Percentiles rank a stretch among this genome's conserved stretches.
Conservation (phyloP, 2,113 vertebrate genomes). For the Gadus chalcogrammus region DNA sequence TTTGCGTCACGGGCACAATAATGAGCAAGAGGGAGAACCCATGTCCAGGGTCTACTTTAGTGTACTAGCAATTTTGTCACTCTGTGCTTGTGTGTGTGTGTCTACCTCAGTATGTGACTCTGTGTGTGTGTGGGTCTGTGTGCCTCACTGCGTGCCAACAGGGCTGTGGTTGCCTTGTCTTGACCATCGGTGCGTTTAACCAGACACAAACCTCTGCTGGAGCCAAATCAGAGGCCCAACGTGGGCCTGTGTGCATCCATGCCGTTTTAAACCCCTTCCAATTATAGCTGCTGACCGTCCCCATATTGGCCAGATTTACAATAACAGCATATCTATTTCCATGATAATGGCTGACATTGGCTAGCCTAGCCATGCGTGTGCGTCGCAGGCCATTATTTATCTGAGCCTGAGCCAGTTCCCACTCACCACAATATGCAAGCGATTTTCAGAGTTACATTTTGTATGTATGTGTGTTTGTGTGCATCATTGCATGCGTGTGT, state of each 20-base stretch:
- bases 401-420: conserved; percentile 44
- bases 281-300: conserved; percentile 61
- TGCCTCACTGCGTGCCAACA: conserved; percentile 55
- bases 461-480: conserved; percentile 9
- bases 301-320: conserved; percentile 66
- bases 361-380: conserved; percentile 68
- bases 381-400: conserved; percentile 50
- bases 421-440: conserved; percentile 42
- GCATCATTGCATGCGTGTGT: conserved; percentile 22
- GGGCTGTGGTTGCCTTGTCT: conserved; percentile 61
- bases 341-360: conserved; percentile 72
- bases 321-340: conserved; percentile 72
- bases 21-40: conserved; percentile 27
- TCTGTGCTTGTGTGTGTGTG: neutral
- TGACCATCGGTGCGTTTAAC: conserved; percentile 60
- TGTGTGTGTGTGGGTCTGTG: conserved; percentile 5
- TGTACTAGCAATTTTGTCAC: conserved; percentile 33
- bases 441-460: conserved; percentile 19
- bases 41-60: conserved; percentile 35
- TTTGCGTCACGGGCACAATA: conserved; percentile 33
- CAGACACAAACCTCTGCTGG: conserved; percentile 61
- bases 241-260: conserved; percentile 57
- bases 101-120: conserved; percentile 4
- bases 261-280: conserved; percentile 69
- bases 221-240: conserved; percentile 59